These are phyloP conservation scores for Drosophila hamatofila DNA, from an alignment of 2,888 invertebrate genomes.

Conservation along the genomic window DNA sequence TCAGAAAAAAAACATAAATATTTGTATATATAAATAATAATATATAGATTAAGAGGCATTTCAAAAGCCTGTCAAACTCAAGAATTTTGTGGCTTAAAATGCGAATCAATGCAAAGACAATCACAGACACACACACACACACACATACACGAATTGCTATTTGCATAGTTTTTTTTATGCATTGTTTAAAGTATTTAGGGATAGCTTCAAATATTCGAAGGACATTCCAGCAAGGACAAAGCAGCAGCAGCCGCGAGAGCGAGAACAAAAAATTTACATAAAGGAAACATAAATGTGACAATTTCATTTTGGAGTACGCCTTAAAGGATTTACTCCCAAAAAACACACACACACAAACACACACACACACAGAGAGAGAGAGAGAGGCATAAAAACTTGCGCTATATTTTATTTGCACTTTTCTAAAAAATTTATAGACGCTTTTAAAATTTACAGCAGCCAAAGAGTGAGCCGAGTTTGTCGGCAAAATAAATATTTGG, in stretches of 20 bases:
- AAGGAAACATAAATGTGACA: constrained; percentile 79
- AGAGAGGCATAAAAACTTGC: constrained; percentile 57
- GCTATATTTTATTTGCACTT: constrained; percentile 79
- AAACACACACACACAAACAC: constrained; percentile 5
- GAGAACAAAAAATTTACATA: constrained; percentile 68
- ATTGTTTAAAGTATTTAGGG: constrained; percentile 27
- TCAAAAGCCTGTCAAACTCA: neutral
- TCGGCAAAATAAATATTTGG: constrained; percentile 70
- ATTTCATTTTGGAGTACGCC: constrained; percentile 68
- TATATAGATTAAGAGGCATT: neutral
- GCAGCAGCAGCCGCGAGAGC: neutral
- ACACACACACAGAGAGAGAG: neutral
- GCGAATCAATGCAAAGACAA: constrained; percentile 5
- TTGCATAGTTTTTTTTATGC: constrained; percentile 31
- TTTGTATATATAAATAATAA: neutral
- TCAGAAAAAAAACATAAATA: neutral
- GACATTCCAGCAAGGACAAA: constrained; percentile 15
- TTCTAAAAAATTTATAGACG: constrained; percentile 77
- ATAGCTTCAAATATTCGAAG: constrained; percentile 20
- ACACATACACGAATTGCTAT: constrained; percentile 12
- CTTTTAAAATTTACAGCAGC: constrained; percentile 74
- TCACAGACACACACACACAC: neutral
- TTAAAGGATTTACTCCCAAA: constrained; percentile 70
- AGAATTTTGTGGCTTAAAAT: constrained; percentile 10
- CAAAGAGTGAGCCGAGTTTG: constrained; percentile 32